Conservation (phyloP, 2,797 vertebrate genomes). For the Lophura swinhoii region DNA sequence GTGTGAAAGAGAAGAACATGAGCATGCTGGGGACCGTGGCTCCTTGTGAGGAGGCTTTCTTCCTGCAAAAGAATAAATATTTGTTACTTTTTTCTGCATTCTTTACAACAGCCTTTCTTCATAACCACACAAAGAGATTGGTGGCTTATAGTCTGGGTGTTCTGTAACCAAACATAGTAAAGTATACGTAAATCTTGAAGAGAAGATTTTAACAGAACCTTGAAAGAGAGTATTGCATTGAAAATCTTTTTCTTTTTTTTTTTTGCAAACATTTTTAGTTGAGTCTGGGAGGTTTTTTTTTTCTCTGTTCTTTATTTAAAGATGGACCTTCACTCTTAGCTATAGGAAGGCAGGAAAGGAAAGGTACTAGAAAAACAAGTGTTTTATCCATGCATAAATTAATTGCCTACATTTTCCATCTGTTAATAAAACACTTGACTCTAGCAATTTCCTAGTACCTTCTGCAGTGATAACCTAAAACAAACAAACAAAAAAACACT, state of each 20-base stretch:
- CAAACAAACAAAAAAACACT: accelerated
- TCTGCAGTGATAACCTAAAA: neutral
- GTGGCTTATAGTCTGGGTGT: neutral
- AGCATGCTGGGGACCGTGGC: accelerated
- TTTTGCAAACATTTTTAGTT: neutral
- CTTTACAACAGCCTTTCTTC: neutral
- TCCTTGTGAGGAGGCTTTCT: neutral
- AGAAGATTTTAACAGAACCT: neutral
- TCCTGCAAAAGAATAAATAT: neutral
- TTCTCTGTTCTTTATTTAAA: neutral
- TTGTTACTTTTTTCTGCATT: neutral
- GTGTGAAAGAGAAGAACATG: accelerated
- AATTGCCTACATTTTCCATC: neutral
- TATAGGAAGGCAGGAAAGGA: neutral
- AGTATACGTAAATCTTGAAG: neutral
- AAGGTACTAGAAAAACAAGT: neutral
- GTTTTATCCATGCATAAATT: neutral
- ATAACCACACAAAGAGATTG: neutral
- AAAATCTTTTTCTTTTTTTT: neutral
- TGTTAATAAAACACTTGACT: neutral
- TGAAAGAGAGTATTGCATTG: neutral
- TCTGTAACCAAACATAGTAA: neutral
- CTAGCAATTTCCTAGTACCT: neutral
- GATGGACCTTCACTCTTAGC: neutral
- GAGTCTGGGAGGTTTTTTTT: neutral